These are phyloP conservation scores for Lycopodina hypogea DNA, from an alignment of 37 sponge, comb jelly and placozoan species.

Conservation along the genomic window DNA sequence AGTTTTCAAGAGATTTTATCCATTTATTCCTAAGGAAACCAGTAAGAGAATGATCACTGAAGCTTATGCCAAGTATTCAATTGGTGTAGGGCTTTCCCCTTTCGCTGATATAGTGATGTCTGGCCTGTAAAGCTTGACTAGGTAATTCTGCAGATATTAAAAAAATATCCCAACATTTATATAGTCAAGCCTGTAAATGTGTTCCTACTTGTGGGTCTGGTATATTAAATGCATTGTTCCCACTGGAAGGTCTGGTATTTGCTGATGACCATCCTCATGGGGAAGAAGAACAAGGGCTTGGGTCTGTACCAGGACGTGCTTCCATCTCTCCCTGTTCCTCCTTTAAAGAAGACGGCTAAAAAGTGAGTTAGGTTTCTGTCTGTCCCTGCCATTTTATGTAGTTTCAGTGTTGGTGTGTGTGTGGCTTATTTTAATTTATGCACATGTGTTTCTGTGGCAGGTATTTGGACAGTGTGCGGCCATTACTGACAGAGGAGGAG, in stretches of 20 bases:
- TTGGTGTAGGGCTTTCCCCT: too few species aligned
- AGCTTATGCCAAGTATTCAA: too few species aligned
- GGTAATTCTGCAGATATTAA: too few species aligned
- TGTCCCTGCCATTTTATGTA: not conserved
- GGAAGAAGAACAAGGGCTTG: slow-evolving; percentile 34
- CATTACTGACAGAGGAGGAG: slow-evolving; percentile 63
- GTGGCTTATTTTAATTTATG: not conserved
- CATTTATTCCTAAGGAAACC: too few species aligned
- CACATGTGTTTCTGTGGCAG: slow-evolving; percentile 40
- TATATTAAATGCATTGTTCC: too few species aligned
- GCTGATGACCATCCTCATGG: slow-evolving; percentile 47
- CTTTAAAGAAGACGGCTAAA: slow-evolving; percentile 54
- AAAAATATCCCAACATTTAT: too few species aligned
- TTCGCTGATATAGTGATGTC: too few species aligned
- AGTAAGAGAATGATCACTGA: too few species aligned
- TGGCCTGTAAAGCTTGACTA: too few species aligned
- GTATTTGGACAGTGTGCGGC: slow-evolving; percentile 63
- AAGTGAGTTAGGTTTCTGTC: slow-evolving; percentile 28
- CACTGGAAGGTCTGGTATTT: slow-evolving; percentile 59
- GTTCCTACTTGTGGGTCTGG: too few species aligned
- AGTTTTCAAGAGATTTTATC: too few species aligned
- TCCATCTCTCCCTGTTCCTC: slow-evolving; percentile 73
- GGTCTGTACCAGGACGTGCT: slow-evolving; percentile 62
- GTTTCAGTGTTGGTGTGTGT: not conserved
- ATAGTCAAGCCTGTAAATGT: too few species aligned